phyloP scores from a whole-genome alignment of 2,888 invertebrate species.

The Aelia acuminata region DNA sequence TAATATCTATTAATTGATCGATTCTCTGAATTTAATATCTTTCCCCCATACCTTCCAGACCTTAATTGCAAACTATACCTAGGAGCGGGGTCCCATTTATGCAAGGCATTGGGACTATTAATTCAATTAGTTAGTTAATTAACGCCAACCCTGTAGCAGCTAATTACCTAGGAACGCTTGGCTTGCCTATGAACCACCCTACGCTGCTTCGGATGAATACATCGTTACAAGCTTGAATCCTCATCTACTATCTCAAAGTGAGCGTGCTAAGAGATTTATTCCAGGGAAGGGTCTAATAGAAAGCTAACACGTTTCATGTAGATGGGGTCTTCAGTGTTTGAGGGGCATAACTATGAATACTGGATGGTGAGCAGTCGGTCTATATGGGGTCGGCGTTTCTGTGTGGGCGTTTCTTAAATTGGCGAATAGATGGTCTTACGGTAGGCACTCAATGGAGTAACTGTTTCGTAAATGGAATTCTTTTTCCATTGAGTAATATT shows the following conservation, averaged over 20 bases:
- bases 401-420: slow-evolving; percentile 6
- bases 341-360: slow-evolving; percentile 24
- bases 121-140: slow-evolving; percentile 28
- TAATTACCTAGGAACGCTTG: not conserved
- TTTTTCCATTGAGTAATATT: not conserved
- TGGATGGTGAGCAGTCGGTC: not conserved
- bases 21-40: too few species aligned
- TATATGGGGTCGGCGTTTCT: not conserved
- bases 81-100: not conserved
- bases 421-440: not conserved
- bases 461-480: not conserved
- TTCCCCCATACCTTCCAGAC: not conserved
- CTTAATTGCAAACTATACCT: not conserved
- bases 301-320: slow-evolving; percentile 29
- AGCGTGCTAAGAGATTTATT: not conserved
- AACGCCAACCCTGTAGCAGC: not conserved
- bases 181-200: not conserved
- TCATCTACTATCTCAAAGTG: not conserved
- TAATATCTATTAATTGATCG: too few species aligned
- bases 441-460: not conserved
- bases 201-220: not conserved
- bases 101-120: not conserved
- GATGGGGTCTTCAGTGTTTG: slow-evolving; percentile 33
- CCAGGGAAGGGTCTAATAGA: not conserved
- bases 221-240: not conserved